Evolutionary conservation across 2,797 vertebrate species (phyloP).

Genomic region (Thripadectes ignobilis): DNA sequence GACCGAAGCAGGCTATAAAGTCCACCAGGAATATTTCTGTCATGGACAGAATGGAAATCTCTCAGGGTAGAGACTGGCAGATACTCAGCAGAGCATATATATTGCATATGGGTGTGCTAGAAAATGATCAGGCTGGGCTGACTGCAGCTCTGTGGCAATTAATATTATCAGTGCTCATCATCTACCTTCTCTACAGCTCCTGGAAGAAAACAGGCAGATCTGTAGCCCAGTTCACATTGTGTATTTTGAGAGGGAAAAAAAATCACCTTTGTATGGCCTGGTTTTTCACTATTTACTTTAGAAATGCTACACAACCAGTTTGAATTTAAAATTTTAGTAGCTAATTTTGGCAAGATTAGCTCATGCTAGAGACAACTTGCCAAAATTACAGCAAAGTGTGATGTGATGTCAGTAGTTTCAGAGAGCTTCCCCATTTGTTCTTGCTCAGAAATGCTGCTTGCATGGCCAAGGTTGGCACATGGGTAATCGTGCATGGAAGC

Average conservation of each 20-base stretch:
- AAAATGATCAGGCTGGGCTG: background rate
- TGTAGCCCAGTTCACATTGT: background rate
- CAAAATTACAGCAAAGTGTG: background rate
- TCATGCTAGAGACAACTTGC: background rate
- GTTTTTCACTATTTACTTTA: background rate
- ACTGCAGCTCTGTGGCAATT: background rate
- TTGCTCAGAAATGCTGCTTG: background rate
- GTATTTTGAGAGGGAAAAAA: background rate
- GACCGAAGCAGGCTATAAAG: background rate
- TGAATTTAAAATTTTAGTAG: background rate
- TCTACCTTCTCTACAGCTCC: background rate
- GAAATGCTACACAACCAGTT: background rate
- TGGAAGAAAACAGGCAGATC: background rate
- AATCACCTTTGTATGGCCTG: background rate
- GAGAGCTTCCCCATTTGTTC: background rate
- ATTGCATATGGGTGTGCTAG: background rate
- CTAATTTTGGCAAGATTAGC: background rate
- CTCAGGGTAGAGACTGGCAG: background rate
- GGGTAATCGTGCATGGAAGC: background rate
- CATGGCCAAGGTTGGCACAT: background rate
- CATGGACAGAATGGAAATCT: background rate
- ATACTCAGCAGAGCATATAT: background rate
- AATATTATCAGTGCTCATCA: background rate
- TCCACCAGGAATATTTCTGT: background rate
- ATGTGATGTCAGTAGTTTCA: background rate